Percentiles rank a stretch among this genome's conserved stretches.
phyloP scores from a whole-genome alignment of 2,888 invertebrate genomes.

The Athalia cordata region DNA sequence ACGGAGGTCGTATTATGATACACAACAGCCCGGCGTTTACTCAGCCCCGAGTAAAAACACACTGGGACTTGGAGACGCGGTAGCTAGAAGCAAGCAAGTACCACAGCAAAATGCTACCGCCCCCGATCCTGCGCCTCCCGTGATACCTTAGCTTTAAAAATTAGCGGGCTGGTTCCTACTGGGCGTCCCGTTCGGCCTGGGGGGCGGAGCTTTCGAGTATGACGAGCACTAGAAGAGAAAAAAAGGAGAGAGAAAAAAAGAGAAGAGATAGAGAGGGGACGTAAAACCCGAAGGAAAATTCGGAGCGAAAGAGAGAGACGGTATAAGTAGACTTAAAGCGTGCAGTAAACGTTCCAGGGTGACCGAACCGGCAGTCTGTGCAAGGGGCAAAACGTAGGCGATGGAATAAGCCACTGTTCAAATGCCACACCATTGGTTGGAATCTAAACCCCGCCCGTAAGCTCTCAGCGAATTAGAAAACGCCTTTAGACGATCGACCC shows the following conservation, averaged over 20 bases:
- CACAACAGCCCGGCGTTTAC: conserved; percentile 89
- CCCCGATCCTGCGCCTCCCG: conserved; percentile 33
- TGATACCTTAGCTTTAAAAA: conserved; percentile 14
- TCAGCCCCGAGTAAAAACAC: conserved; percentile 77
- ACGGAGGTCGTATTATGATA: conserved; percentile 81
- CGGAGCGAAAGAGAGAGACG: no score
- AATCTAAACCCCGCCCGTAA: conserved; percentile 27
- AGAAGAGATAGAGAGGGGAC: no score
- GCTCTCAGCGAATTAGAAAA: conserved; percentile 3
- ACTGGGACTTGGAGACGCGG: conserved; percentile 62
- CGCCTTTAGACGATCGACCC: conserved; percentile 26
- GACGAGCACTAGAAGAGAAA: no score
- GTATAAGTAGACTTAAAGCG: no score
- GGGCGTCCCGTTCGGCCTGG: conserved; percentile 7
- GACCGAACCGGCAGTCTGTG: not conserved
- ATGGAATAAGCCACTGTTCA: conserved; percentile 4
- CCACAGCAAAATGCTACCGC: conserved; percentile 22
- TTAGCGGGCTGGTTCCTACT: conserved; percentile 14
- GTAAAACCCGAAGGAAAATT: no score
- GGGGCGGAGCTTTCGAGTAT: conserved; percentile 6
- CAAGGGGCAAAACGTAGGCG: conserved; percentile 6
- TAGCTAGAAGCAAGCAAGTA: conserved; percentile 53
- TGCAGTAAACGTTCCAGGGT: no score
- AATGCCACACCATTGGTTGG: not conserved
- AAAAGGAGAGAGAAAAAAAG: no score